Conservation (phyloP, 2,888 invertebrate species). For the Siphlonurus alternatus region DNA sequence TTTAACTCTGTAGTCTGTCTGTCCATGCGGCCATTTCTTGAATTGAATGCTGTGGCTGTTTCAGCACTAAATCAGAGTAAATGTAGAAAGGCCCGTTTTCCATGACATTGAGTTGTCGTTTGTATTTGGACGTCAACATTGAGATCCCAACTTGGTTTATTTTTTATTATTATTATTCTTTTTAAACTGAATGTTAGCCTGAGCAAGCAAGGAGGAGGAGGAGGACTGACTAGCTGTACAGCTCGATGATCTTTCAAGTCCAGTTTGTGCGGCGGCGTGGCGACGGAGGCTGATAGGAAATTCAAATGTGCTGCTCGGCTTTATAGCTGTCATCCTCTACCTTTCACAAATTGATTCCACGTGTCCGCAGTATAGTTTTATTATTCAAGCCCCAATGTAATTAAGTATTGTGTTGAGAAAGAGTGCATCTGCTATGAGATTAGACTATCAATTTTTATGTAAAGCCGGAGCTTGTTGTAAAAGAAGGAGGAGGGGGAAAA, state of each 20-base stretch:
- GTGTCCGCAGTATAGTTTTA: not conserved
- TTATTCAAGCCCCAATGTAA: not conserved
- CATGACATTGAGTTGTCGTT: not conserved
- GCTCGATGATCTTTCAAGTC: not conserved
- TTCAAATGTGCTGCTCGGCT: not conserved
- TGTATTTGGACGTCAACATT: not conserved
- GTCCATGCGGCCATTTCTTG: not conserved
- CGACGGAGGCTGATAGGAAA: not conserved
- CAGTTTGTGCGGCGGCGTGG: not conserved
- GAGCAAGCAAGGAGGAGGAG: too few species aligned
- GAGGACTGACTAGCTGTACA: too few species aligned
- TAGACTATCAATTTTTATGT: too few species aligned
- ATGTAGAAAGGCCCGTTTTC: not conserved
- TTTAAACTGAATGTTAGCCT: too few species aligned
- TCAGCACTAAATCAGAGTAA: not conserved
- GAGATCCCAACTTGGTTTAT: not conserved
- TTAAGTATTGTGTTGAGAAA: not conserved
- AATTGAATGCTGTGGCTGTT: not conserved
- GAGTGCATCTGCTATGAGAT: not conserved
- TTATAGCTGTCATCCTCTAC: not conserved
- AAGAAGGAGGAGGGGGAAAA: too few species aligned
- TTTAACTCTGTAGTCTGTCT: not conserved
- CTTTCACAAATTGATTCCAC: not conserved
- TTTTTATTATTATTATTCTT: not conserved
- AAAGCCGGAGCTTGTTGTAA: too few species aligned